Conservation (phyloP, 2,888 invertebrate species). For the Darwinula stevensoni region DNA sequence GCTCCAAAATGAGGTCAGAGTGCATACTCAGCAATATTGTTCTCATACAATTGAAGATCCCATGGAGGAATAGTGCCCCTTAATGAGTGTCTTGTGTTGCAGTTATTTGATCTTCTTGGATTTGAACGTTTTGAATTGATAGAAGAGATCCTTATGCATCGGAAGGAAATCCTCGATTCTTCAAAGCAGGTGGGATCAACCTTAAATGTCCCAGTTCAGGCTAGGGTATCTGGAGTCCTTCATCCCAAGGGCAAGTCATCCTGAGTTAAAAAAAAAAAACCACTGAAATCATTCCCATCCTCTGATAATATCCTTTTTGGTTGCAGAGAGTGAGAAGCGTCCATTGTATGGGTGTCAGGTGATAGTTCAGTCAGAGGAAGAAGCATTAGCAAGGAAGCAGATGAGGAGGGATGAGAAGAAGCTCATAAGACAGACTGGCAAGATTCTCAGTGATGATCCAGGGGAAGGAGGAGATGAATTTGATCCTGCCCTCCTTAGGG, state of each 20-base stretch:
- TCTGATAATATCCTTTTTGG: too few species aligned
- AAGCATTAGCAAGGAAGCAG: slow-evolving; percentile 38
- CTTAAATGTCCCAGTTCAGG: too few species aligned
- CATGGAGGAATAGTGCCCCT: slow-evolving; percentile 6
- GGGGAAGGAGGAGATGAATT: slow-evolving; percentile 10
- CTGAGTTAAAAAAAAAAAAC: too few species aligned
- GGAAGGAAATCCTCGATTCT: slow-evolving; percentile 19
- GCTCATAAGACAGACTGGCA: slow-evolving; percentile 13
- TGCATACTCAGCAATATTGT: too few species aligned
- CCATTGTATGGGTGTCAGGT: slow-evolving; percentile 33
- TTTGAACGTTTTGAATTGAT: slow-evolving; percentile 52
- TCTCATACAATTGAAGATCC: too few species aligned
- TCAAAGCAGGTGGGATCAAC: too few species aligned
- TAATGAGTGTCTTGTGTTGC: slow-evolving; percentile 6
- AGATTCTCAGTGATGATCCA: slow-evolving; percentile 11
- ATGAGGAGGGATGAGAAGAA: slow-evolving; percentile 60
- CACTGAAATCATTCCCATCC: too few species aligned
- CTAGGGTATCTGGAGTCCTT: too few species aligned
- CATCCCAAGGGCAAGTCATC: too few species aligned
- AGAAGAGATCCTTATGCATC: slow-evolving; percentile 29
- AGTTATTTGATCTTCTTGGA: slow-evolving; percentile 59
- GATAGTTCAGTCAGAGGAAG: slow-evolving; percentile 49
- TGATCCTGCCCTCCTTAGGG: too few species aligned
- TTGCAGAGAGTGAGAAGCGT: background rate
- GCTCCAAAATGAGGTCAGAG: slow-evolving; percentile 40